A percentile compares a stretch with the other conserved stretches of the same genome.
These are phyloP conservation scores for Apostichopus californicus DNA, from an alignment of 35 echinoderm and acorn worm genomes.

Conservation along the genomic window DNA sequence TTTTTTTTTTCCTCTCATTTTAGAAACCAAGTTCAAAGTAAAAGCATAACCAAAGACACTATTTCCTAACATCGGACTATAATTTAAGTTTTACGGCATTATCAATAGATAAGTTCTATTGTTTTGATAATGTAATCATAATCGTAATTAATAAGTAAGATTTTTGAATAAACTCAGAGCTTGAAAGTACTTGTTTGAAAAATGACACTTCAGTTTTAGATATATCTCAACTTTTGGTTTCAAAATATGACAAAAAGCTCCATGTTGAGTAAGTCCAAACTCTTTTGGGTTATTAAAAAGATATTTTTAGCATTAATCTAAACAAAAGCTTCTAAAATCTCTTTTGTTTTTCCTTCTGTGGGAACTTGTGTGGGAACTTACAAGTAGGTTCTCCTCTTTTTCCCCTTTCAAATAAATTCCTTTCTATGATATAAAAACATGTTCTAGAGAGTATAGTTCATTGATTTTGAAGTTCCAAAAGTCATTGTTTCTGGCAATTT, in stretches of 20 bases:
- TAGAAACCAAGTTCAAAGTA: not conserved
- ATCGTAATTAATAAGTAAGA: slow-evolving; percentile 4
- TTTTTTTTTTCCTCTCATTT: not conserved
- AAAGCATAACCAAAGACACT: not conserved
- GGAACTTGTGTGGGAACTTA: not conserved
- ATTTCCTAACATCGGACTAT: not conserved
- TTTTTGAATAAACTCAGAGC: not conserved
- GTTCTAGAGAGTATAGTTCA: no score
- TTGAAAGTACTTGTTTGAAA: slow-evolving; percentile 28
- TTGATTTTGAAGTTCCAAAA: no score
- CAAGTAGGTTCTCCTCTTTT: not conserved
- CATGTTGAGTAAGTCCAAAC: not conserved
- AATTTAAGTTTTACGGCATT: not conserved
- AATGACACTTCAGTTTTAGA: not conserved
- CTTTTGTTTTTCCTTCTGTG: not conserved
- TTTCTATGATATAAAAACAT: no score
- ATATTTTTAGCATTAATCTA: slow-evolving; percentile 1
- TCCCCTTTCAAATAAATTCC: no score
- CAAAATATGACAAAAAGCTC: slow-evolving; percentile 9
- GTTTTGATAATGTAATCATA: not conserved
- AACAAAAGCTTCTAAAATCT: not conserved
- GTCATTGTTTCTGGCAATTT: no score
- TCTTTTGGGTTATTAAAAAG: not conserved
- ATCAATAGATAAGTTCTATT: not conserved
- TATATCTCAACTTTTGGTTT: slow-evolving; percentile 25